Evolutionary conservation across 2,113 vertebrate species (phyloP), one percentile per base, ranked within the genome.

Genomic region (Porphyrio hochstetteri): DNA sequence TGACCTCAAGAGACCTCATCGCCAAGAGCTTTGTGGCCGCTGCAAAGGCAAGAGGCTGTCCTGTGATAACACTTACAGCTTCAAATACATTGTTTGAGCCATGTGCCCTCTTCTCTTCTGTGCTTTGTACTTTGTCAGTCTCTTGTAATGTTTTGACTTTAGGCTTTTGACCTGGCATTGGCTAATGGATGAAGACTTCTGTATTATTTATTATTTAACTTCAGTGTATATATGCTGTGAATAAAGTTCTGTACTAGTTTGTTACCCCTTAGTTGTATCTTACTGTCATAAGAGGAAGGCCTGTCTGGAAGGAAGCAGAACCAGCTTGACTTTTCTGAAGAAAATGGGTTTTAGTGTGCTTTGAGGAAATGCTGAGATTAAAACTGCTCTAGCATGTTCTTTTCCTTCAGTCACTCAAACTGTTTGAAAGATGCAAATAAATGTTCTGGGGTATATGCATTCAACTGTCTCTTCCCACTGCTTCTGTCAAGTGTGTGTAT

Each of bases 21-120:
- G 99, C 44, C 99, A 99, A 96, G 99, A 99, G 67, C 97, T 99
- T 29, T 99, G 99, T 60, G 99, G 99, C 25, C 99, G 99, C 95
- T 99, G 99, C 98, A 99, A 97, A 96, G 99, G 98, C 85, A 99
- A 98, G 97, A 98, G 93, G 95, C 96, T 99, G 88, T 99, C 99
- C 95, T 99, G 99, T 61, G 99, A 99, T 27, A 98, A 96, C 93
- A 99, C 98, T 75, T 99, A 98, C 95, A 99, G 98, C 98, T 99
- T 99, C 96, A 99, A 99, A 95, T 99, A 99, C 74, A 98, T 99
- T 11, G 94, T 99, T 80, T 99, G 97, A 99, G 77, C 74, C 5
- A 7, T 4, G 23, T 82, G 90, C 29, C 55, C n/a, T 68, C 29
- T 86, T 75, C n/a, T 68, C 29, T 86, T 77, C 31, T 40, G 80